phyloP scores from a whole-genome alignment of 2,797 vertebrate genomes.

The Schizopygopsis pylzovi region DNA sequence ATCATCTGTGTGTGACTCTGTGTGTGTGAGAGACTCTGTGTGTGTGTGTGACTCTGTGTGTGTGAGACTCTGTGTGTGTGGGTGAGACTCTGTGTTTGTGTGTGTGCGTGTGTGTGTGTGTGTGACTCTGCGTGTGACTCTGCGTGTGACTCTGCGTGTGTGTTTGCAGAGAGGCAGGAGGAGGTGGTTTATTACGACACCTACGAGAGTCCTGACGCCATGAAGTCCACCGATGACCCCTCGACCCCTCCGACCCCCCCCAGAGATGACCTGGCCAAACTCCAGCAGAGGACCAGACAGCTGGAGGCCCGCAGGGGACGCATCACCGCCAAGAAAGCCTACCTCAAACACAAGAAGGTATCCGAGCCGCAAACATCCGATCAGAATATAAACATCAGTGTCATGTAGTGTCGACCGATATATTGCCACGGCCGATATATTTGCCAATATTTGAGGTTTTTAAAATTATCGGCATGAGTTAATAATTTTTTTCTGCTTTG shows the following conservation, averaged over 20 bases:
- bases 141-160: neutral
- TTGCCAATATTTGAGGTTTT: no score
- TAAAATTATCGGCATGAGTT: no score
- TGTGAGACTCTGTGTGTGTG: no score
- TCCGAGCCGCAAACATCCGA: neutral
- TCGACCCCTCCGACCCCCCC: slow-evolving; percentile 77
- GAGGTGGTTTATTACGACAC: slow-evolving; percentile 98
- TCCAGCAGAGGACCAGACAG: slow-evolving; percentile 92
- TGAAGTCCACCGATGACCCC: slow-evolving; percentile 86
- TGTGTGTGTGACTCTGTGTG: no score
- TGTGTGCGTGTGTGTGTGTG: no score
- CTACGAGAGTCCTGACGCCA: slow-evolving; percentile 95
- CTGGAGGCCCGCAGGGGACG: slow-evolving; percentile 93
- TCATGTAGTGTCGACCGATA: no score
- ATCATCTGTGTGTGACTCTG: neutral
- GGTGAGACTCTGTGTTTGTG: neutral
- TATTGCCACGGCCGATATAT: no score
- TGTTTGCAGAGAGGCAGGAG: slow-evolving; percentile 88
- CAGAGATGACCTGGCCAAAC: slow-evolving; percentile 84
- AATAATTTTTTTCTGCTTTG: no score
- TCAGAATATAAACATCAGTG: neutral
- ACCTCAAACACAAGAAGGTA: slow-evolving; percentile 99
- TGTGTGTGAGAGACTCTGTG: no score
- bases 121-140: no score
- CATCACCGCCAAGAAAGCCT: slow-evolving; percentile 97